Percentiles rank a stretch among this genome's conserved stretches.
These are phyloP conservation scores for Centruroides sculpturatus DNA, from an alignment of 1,140 invertebrate species.

Conservation along the genomic window DNA sequence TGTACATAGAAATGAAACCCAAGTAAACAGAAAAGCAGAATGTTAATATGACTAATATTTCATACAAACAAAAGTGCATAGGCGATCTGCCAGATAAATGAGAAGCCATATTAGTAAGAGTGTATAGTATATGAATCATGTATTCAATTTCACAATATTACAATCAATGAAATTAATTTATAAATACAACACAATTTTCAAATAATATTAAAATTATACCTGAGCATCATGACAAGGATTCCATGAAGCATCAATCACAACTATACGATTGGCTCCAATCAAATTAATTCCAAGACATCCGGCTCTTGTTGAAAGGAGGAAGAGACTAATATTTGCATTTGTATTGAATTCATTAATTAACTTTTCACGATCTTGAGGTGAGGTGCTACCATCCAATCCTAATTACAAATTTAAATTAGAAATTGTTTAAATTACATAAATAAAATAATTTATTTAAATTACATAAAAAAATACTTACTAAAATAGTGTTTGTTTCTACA, in stretches of 20 bases:
- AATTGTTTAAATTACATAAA: background rate
- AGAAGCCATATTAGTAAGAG: too few species aligned
- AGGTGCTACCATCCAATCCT: slow-evolving; percentile 83
- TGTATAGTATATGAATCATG: too few species aligned
- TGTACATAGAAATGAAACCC: too few species aligned
- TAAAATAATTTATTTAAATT: background rate
- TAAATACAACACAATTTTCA: too few species aligned
- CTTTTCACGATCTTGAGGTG: slow-evolving; percentile 82
- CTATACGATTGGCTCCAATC: slow-evolving; percentile 82
- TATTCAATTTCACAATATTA: too few species aligned
- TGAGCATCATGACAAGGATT: slow-evolving; percentile 99
- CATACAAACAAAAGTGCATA: too few species aligned
- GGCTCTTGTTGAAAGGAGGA: slow-evolving; percentile 92
- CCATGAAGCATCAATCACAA: slow-evolving; percentile 97
- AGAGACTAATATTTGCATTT: slow-evolving; percentile 72
- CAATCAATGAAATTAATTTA: too few species aligned
- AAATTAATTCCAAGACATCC: slow-evolving; percentile 96
- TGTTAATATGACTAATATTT: too few species aligned
- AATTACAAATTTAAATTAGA: slow-evolving; percentile 4
- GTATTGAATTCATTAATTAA: slow-evolving; percentile 95
- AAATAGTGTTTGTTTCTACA: slow-evolving; percentile 76
- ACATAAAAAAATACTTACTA: slow-evolving; percentile 45
- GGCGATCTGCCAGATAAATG: too few species aligned
- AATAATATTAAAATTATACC: slow-evolving; percentile 15
- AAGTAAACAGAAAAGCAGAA: too few species aligned